Evolutionary conservation across 2,797 vertebrate species (phyloP).

Genomic region (Poeciliopsis infans): DNA sequence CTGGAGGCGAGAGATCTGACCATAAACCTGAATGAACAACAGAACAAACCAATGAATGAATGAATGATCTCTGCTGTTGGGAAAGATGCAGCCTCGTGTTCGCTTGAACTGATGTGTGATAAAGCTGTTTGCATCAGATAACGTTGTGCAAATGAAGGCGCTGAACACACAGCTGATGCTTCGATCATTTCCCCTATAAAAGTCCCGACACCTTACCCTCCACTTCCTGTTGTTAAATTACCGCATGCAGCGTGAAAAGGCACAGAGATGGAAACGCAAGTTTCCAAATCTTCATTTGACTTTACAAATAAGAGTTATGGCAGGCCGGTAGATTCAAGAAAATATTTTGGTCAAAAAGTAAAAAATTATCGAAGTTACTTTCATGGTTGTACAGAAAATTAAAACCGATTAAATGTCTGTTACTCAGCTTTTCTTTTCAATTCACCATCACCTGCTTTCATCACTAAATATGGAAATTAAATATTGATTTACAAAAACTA

Average conservation of each 20-base stretch:
- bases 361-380: not conserved
- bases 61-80: not conserved
- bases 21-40: not conserved
- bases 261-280: not conserved
- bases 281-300: not conserved
- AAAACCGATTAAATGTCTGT: not conserved
- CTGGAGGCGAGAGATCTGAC: not conserved
- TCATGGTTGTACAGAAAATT: not conserved
- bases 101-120: not conserved
- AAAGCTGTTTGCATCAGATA: conserved; percentile 7
- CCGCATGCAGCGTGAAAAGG: not conserved
- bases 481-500: not conserved
- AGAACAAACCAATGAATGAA: not conserved
- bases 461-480: not conserved
- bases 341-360: not conserved
- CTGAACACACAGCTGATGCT: not conserved
- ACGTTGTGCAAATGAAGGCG: not conserved
- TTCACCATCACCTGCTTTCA: not conserved
- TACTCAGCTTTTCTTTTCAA: not conserved
- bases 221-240: not conserved
- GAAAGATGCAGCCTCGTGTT: not conserved
- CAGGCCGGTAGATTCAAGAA: too few relatives aligned
- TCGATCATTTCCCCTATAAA: conserved; percentile 7
- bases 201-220: not conserved
- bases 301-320: not conserved